Evolutionary conservation across 2,797 vertebrate genomes (phyloP).

Genomic region (Thripadectes ignobilis): DNA sequence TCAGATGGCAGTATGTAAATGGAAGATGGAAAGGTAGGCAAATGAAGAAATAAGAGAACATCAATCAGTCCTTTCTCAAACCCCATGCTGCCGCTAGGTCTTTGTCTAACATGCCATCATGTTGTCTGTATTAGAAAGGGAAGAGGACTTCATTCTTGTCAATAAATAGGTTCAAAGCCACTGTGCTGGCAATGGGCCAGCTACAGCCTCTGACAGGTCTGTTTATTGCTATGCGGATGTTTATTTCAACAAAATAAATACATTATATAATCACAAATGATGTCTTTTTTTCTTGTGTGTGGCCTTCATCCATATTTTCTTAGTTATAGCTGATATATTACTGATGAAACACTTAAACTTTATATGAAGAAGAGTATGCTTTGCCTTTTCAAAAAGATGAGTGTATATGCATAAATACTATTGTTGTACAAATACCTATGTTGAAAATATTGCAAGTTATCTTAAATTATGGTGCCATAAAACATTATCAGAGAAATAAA

Average conservation of each 20-base stretch:
- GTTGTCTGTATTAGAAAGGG: not conserved
- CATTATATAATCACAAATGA: not conserved
- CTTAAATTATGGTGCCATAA: not conserved
- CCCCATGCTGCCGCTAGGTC: not conserved
- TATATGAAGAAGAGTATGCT: not conserved
- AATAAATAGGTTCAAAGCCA: not conserved
- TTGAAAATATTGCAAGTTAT: not conserved
- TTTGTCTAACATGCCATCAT: not conserved
- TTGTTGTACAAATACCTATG: not conserved
- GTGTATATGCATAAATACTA: not conserved
- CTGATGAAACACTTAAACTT: not conserved
- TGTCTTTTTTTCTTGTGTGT: not conserved
- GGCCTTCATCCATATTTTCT: not conserved
- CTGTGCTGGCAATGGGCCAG: not conserved
- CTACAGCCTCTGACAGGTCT: not conserved
- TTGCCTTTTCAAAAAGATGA: not conserved
- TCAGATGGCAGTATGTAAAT: not conserved
- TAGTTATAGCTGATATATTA: not conserved
- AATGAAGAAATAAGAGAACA: constrained; percentile 51
- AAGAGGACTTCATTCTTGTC: not conserved
- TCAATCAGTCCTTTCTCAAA: constrained; percentile 23
- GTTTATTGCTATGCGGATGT: not conserved
- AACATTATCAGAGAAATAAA: not conserved
- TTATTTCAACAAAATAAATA: not conserved
- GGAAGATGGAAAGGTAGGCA: constrained; percentile 29